Evolutionary conservation across 2,888 invertebrate genomes (phyloP).

Genomic region (Drosophila borborema): DNA sequence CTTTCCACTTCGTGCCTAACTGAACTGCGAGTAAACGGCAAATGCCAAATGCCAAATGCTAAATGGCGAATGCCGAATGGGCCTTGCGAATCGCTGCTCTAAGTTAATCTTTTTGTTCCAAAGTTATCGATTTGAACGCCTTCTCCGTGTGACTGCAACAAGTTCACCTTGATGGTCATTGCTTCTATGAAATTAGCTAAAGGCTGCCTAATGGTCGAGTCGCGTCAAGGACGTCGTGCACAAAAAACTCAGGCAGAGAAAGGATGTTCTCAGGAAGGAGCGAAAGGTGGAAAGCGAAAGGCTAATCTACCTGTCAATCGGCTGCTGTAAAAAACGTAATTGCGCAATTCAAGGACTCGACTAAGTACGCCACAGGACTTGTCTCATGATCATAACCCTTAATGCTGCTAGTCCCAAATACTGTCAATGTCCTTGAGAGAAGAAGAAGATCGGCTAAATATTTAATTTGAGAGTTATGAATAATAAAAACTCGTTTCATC

Average conservation of each 20-base stretch:
- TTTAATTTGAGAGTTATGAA: not conserved
- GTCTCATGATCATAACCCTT: slow-evolving; percentile 63
- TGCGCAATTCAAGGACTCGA: slow-evolving; percentile 64
- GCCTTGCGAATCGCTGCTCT: slow-evolving; percentile 21
- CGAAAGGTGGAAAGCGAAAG: slow-evolving; percentile 42
- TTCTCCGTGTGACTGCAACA: slow-evolving; percentile 29
- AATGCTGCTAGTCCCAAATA: slow-evolving; percentile 26
- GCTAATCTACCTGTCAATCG: slow-evolving; percentile 39
- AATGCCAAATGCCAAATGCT: slow-evolving; percentile 13
- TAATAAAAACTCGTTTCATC: too few species aligned
- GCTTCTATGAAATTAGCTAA: slow-evolving; percentile 46
- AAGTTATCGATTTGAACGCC: slow-evolving; percentile 52
- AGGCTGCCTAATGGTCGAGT: slow-evolving; percentile 23
- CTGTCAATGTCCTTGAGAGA: slow-evolving; percentile 37
- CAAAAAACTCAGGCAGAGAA: slow-evolving; percentile 42
- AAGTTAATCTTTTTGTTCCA: slow-evolving; percentile 35
- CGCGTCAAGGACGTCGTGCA: slow-evolving; percentile 54
- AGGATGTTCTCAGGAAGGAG: slow-evolving; percentile 59
- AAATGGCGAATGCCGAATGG: slow-evolving; percentile 13
- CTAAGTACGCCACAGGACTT: slow-evolving; percentile 54
- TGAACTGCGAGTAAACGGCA: slow-evolving; percentile 4
- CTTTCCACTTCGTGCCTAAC: slow-evolving; percentile 52
- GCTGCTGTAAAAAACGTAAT: slow-evolving; percentile 71
- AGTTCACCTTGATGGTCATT: slow-evolving; percentile 58
- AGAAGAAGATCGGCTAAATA: not conserved